A percentile compares a stretch with the other conserved stretches of the same genome.
These are phyloP conservation scores for Rhinichthys osculus DNA, from an alignment of 2,797 vertebrate species.

Conservation along the genomic window DNA sequence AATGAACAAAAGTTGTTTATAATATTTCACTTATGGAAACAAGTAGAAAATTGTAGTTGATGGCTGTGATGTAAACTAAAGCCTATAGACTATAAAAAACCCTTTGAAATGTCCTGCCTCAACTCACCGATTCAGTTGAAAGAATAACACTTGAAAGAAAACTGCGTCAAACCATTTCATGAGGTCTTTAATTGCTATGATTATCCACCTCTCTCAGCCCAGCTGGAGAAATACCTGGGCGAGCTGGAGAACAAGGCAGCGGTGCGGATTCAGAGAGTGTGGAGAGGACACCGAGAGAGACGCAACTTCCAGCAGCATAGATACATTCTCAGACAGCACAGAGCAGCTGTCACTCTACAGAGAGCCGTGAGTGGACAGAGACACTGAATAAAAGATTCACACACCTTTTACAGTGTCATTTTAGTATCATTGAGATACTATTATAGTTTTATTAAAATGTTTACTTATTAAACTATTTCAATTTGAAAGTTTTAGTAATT, in stretches of 20 bases:
- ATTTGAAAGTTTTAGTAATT: background rate
- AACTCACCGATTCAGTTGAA: background rate
- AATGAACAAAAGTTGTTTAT: background rate
- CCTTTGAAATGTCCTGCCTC: background rate
- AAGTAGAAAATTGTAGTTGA: background rate
- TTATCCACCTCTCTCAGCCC: conserved; percentile 73
- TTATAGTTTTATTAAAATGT: background rate
- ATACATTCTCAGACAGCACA: conserved; percentile 58
- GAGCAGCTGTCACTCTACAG: conserved; percentile 65
- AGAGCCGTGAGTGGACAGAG: conserved; percentile 60
- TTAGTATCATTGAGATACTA: background rate
- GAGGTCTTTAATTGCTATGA: conserved; percentile 4
- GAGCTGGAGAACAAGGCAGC: conserved; percentile 86
- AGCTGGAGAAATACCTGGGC: conserved; percentile 84
- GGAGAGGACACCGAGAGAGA: conserved; percentile 86
- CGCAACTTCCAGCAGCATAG: conserved; percentile 76
- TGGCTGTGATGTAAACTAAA: background rate
- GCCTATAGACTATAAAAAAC: background rate
- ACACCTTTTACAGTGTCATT: background rate
- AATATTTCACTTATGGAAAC: background rate
- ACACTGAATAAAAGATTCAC: background rate
- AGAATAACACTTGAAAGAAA: background rate
- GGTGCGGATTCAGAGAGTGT: conserved; percentile 88
- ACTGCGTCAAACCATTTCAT: background rate
- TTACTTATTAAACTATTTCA: background rate